Evolutionary conservation across 2,113 vertebrate genomes (phyloP), one percentile per base, ranked within the genome.

Genomic region (Leiothrix lutea): DNA sequence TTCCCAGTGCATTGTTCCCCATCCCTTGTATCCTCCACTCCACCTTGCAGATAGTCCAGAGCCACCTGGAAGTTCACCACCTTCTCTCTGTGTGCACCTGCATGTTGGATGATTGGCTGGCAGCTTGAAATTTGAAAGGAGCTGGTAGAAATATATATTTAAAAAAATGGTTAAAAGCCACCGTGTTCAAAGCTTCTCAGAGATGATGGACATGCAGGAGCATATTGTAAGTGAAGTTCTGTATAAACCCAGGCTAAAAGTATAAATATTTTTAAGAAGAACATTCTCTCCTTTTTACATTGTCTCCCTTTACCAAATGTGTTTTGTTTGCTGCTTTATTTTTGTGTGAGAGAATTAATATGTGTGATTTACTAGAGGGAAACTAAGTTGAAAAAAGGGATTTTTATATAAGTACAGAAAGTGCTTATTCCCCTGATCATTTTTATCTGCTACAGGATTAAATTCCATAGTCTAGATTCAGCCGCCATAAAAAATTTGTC

Each of bases 381-480:
- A 71, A n/a, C 72, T 53, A 74, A 58, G 31, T 84, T 67, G 69
- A 67, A 92, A 87, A 71, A 91, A 80, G 48, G 15, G 56, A 80
- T 91, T 94, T 97, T 94, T 86, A 71, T 74, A 12, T 84, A 92
- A 92, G 77, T 92, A 64, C 78, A 58, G 75, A 90, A 86, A 77
- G 44, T 71, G 67, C 64, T 92, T 92, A 86, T 89, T 86, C 56
- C 87, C 62, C 60, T 54, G 51, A 85, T 88, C 18, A 73, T 80
- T 93, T 95, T 83, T 92, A 71, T 90, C 75, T 96, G 67, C 48
- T 57, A 17, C 21, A 47, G 90, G 75, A 94, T 92, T 93, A 77
- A 86, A 90, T 64, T 86, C 81, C 26, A 33, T 77, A 57, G 67
- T 93, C 44, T 83, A 36, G 71, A 80, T 90, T 50, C 85, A 80